Conservation (phyloP, 2,797 vertebrate genomes). For the Fistularia commersonii region DNA sequence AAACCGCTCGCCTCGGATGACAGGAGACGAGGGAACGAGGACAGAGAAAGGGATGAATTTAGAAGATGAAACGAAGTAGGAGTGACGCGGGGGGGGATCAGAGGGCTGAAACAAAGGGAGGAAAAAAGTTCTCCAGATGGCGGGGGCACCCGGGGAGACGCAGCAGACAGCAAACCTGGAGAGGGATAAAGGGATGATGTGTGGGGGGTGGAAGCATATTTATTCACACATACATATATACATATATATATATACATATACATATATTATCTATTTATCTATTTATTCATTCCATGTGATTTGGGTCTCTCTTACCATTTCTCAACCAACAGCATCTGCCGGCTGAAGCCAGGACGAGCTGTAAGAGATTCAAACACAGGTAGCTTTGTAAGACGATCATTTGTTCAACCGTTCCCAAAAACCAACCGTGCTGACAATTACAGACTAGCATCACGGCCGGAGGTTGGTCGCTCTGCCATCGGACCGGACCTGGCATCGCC, state of each 20-base stretch:
- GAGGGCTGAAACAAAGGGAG: constrained; percentile 53
- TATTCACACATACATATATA: constrained; percentile 10
- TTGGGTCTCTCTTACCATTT: too few species aligned
- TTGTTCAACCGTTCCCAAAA: too few species aligned
- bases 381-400: too few species aligned
- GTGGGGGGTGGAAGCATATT: constrained; percentile 13
- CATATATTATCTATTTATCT: too few species aligned
- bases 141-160: constrained; percentile 66
- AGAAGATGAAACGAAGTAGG: constrained; percentile 23
- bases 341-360: too few species aligned
- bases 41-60: constrained; percentile 7
- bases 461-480: too few species aligned
- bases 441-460: too few species aligned
- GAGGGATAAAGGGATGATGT: constrained; percentile 44
- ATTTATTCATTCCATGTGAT: too few species aligned
- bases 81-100: constrained; percentile 24
- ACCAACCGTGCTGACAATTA: too few species aligned
- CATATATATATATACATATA: constrained; percentile 10
- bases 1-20: constrained; percentile 41
- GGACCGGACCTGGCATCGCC: too few species aligned
- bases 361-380: too few species aligned
- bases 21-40: constrained; percentile 20
- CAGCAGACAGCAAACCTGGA: constrained; percentile 67
- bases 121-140: constrained; percentile 72
- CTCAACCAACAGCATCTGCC: too few species aligned